Evolutionary conservation across 30 jellyfish, hydroid and myxozoan species (phyloP), one percentile per base, ranked within the genome.

Genomic region (Pelagia noctiluca): DNA sequence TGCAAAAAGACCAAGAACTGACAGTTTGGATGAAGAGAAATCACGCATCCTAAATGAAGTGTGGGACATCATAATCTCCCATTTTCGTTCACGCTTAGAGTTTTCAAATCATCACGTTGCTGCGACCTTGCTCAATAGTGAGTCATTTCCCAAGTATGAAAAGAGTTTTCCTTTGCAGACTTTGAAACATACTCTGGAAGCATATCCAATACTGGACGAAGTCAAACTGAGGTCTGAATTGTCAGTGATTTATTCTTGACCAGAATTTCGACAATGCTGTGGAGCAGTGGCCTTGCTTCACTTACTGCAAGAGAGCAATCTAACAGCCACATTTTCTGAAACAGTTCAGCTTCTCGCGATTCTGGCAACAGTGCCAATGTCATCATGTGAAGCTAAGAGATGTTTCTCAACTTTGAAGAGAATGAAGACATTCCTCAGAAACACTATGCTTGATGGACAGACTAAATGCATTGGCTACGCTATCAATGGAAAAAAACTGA

Each of bases 1-100:
- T 47, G 73, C 85, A 19, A 73, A 48, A 49, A 0, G 85, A 60
- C 72, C 81, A 12, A 36, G 75, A 42, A 53, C 63, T 36, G 89
- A 62, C 34, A 62, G 32, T 34, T 54, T 71, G 21, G 67, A 46
- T 46, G 83, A 57, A 35, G 90, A 80, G 2, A 67, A 80, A 33
- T 50, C 90, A 63, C 53, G 57, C 50, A 64, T 60, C 19, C 71
- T 65, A n/a, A 50, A 67, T 63, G 85, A 80, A 65, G 83, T 80
- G 23, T 80, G 74, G 64, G 90, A 80, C 35, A 36, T 80, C 32
- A 80, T 80, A 64, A 80, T 80, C 37, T 19, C 63, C 22, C 35
- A 63, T 53, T 80, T 73, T 47, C 3, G 37, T 3, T 13, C 50
- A 28, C 8, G 83, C 33, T 61, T 80, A 29, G 48, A 47, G 69